Evolutionary conservation across 2,113 vertebrate species (phyloP).

Genomic region (Gadus chalcogrammus): DNA sequence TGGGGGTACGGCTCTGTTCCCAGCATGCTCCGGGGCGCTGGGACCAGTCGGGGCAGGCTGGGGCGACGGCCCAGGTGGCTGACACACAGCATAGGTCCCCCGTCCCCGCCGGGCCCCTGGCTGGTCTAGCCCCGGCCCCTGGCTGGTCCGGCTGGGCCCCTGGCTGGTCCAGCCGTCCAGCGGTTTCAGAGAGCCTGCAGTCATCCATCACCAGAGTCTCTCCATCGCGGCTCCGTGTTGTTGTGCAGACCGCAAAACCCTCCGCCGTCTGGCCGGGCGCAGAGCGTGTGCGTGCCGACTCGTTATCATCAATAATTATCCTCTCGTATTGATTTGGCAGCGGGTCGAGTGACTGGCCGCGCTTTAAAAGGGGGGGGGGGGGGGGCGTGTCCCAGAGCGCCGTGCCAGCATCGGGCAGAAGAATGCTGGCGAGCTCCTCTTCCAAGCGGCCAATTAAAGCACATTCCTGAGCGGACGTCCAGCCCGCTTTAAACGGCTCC

Average conservation of each 20-base stretch:
- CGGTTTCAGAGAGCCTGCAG: slow-evolving; percentile 47
- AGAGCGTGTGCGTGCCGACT: slow-evolving; percentile 34
- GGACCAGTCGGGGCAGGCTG: slow-evolving; percentile 35
- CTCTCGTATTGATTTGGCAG: slow-evolving; percentile 62
- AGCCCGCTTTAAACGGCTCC: slow-evolving; percentile 68
- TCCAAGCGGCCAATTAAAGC: slow-evolving; percentile 70
- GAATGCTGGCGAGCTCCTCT: slow-evolving; percentile 22
- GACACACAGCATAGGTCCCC: slow-evolving; percentile 58
- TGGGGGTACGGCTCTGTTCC: slow-evolving; percentile 70
- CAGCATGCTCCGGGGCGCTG: no score
- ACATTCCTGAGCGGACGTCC: slow-evolving; percentile 60
- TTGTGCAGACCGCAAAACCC: slow-evolving; percentile 58
- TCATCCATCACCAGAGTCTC: slow-evolving; percentile 66
- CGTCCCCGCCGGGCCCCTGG: slow-evolving; percentile 48
- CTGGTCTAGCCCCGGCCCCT: slow-evolving; percentile 42
- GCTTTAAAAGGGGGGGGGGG: slow-evolving; percentile 16
- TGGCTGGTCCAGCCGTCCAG: slow-evolving; percentile 42
- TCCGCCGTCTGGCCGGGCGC: slow-evolving; percentile 46
- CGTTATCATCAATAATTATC: slow-evolving; percentile 64
- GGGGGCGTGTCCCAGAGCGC: neutral
- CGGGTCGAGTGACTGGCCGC: slow-evolving; percentile 43
- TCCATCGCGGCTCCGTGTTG: slow-evolving; percentile 58
- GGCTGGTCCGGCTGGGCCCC: slow-evolving; percentile 38
- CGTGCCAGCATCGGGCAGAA: neutral
- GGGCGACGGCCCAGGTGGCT: slow-evolving; percentile 68